Evolutionary conservation across 2,113 vertebrate species (phyloP).

Genomic region (Myotis lucifugus): DNA sequence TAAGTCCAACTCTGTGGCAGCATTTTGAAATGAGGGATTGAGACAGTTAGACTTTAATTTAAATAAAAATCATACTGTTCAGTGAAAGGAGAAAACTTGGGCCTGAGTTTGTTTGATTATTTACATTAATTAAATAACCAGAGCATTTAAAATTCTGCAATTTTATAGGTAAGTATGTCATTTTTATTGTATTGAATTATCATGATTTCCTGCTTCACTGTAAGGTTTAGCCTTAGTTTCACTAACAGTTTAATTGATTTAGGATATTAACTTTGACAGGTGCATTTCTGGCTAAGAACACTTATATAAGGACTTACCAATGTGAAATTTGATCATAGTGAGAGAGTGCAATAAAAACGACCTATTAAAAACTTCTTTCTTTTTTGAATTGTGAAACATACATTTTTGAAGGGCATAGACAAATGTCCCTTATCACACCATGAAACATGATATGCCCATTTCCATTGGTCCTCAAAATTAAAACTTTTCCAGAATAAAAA

Average conservation of each 20-base stretch:
- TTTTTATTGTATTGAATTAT: conserved; percentile 39
- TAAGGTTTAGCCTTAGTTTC: conserved; percentile 39
- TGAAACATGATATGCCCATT: background rate
- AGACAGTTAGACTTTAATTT: background rate
- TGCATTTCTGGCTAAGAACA: conserved; percentile 49
- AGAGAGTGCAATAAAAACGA: background rate
- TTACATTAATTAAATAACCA: conserved; percentile 52
- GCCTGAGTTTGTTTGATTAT: conserved; percentile 20
- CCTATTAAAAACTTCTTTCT: background rate
- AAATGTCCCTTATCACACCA: conserved; percentile 9
- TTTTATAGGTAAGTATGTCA: conserved; percentile 21
- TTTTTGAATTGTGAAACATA: conserved; percentile 29
- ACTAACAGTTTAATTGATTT: conserved; percentile 59
- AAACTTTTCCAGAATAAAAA: conserved; percentile 58
- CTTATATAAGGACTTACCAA: background rate
- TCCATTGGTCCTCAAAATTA: conserved; percentile 45
- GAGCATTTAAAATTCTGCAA: conserved; percentile 38
- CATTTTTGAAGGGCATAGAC: conserved; percentile 47
- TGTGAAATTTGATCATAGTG: background rate
- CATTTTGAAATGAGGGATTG: conserved; percentile 11
- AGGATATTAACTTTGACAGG: conserved; percentile 22
- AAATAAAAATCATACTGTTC: background rate
- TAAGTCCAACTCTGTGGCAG: background rate
- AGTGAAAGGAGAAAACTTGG: background rate
- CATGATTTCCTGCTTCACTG: conserved; percentile 30